Base-by-base conservation (phyloP, 2,113 vertebrate genomes). In the Anoura caudifer region DNA sequence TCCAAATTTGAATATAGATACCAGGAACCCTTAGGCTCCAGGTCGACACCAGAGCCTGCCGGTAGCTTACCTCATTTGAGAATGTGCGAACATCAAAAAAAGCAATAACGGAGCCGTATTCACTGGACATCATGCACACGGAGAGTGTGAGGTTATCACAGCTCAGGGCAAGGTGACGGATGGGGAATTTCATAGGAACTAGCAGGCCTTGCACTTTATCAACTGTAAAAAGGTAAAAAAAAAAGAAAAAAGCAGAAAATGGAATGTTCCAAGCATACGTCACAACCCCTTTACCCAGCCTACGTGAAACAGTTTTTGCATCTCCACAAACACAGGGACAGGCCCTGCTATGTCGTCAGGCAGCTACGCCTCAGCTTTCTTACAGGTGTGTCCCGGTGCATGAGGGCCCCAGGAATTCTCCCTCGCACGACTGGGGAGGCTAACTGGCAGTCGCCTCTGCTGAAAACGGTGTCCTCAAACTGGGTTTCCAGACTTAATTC, bases 71-170 rank as follows among this genome's bases (percentile, higher is more conserved):
- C 99, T 99, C 98, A 93, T 99, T 99, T 24, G 99, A 96, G 94
- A 99, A 99, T 0, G 99, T 99, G 31, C 99, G 99, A 75, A 99
- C 98, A 26, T 99, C 99, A 84, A 99, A 99, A 97, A 99, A 99
- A 28, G 98, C 98, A n/a, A 99, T 94, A 13, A 98, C 98, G 96
- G 99, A 98, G 0, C 98, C 98, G 0, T 97, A 56, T 36, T 99
- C 99, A 3, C 97, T 97, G 36, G 99, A 99, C 77, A 97, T 85
- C 97, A 99, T 99, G 92, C 99, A 99, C 6, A 99, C 99, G 0
- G 99, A 99, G 45, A 99, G 97, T 0, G 99, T 99, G 63, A 99
- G 99, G 36, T 98, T 99, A 90, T 99, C 99, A 47, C 99, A 99
- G 97, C 99, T 99, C 82, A 99, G 98, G 28, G 99, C 99, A 96